Percentiles rank a stretch among this genome's conserved stretches.
These are phyloP conservation scores for Nasonovia ribisnigri DNA, from an alignment of 2,888 invertebrate genomes.

Conservation along the genomic window DNA sequence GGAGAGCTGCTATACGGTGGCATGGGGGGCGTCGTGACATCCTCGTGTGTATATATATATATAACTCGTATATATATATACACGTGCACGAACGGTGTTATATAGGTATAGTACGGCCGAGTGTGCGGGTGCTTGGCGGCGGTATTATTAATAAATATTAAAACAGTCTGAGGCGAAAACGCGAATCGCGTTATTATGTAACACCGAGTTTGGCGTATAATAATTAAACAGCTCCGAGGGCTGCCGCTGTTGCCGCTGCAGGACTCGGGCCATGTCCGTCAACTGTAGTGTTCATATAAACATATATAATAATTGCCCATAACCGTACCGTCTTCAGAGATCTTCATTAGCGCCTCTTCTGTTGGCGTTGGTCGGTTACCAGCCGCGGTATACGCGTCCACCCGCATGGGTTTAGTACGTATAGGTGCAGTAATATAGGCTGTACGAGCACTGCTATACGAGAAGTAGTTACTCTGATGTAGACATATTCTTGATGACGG, in stretches of 20 bases:
- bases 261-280: not conserved
- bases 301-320: not conserved
- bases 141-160: conserved; percentile 62
- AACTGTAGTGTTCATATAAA: not conserved
- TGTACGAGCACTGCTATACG: not conserved
- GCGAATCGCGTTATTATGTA: conserved; percentile 53
- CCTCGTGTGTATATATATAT: not conserved
- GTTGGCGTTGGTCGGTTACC: not conserved
- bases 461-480: not conserved
- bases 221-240: conserved; percentile 52
- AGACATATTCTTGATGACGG: not conserved
- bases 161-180: conserved; percentile 53
- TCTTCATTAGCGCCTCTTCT: not conserved
- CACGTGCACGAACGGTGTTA: not conserved
- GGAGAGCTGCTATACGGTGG: conserved; percentile 20
- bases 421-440: no score
- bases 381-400: not conserved
- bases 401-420: no score
- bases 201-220: conserved; percentile 50
- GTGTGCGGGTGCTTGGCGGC: not conserved
- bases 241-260: not conserved
- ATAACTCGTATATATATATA: not conserved
- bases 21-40: conserved; percentile 47
- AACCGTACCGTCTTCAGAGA: not conserved
- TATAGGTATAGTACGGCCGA: not conserved